Evolutionary conservation across 2,113 vertebrate genomes (phyloP).

Genomic region (Tor tambroides): DNA sequence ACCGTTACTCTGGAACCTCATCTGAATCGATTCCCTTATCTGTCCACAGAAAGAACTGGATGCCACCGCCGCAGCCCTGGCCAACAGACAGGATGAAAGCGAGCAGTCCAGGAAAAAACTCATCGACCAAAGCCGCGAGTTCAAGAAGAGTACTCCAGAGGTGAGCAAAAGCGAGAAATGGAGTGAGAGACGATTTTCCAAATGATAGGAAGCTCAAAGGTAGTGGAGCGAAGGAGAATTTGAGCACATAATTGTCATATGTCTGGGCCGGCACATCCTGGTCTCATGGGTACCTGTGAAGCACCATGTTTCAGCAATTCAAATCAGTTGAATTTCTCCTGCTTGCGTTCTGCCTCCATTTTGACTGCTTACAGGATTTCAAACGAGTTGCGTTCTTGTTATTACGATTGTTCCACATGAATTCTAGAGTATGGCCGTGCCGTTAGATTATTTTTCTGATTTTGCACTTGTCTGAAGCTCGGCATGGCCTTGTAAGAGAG

Average conservation of each 20-base stretch:
- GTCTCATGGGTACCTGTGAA: slow-evolving; percentile 27
- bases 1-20: slow-evolving; percentile 41
- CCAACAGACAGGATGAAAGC: slow-evolving; percentile 92
- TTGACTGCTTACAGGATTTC: neutral
- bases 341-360: neutral
- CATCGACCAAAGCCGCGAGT: slow-evolving; percentile 90
- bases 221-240: slow-evolving; percentile 10
- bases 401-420: slow-evolving; percentile 30
- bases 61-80: slow-evolving; percentile 85
- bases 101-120: slow-evolving; percentile 92
- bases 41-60: slow-evolving; percentile 85
- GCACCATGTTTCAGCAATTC: slow-evolving; percentile 4
- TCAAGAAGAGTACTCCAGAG: slow-evolving; percentile 93
- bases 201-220: slow-evolving; percentile 11
- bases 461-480: slow-evolving; percentile 33
- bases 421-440: neutral
- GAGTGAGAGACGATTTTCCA: neutral
- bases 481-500: slow-evolving; percentile 10
- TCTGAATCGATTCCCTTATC: slow-evolving; percentile 28
- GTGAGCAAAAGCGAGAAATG: slow-evolving; percentile 70
- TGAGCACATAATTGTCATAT: neutral
- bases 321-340: neutral
- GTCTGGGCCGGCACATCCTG: neutral
- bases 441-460: slow-evolving; percentile 11
- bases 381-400: neutral